phyloP scores from a whole-genome alignment of 2,797 vertebrate genomes.

The Anguilla obscura region DNA sequence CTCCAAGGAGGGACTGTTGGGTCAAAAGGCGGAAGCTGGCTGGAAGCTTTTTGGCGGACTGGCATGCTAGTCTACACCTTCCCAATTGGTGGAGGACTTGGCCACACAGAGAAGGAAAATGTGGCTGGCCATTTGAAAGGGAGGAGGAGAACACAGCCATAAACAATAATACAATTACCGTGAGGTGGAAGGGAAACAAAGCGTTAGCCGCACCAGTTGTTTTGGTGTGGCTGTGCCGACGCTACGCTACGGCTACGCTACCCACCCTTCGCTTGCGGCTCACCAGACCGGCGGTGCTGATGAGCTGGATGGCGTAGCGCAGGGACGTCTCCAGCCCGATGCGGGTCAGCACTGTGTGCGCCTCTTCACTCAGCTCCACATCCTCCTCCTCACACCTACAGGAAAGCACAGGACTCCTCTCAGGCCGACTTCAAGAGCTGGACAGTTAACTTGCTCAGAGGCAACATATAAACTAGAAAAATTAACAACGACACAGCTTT shows the following conservation, averaged over 20 bases:
- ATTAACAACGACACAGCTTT: neutral
- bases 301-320: constrained; percentile 93
- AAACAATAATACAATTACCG: neutral
- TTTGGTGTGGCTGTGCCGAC: neutral
- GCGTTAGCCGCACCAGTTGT: neutral
- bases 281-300: constrained; percentile 89
- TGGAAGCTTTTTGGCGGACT: too few species aligned
- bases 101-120: neutral
- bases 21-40: neutral
- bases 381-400: constrained; percentile 93
- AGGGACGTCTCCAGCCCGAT: constrained; percentile 92
- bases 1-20: neutral
- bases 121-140: neutral
- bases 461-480: neutral
- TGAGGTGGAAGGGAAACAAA: neutral
- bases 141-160: neutral
- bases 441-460: too few species aligned
- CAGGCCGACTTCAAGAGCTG: neutral
- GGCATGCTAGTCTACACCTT: neutral
- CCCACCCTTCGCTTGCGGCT: constrained; percentile 89
- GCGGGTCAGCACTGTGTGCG: constrained; percentile 89
- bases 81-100: neutral
- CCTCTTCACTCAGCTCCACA: constrained; percentile 91
- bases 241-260: neutral
- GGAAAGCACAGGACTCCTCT: neutral